Percentiles rank a stretch among this genome's conserved stretches.
These are phyloP conservation scores for Dipodomys spectabilis DNA, from an alignment of 2,113 vertebrate species.

Conservation along the genomic window DNA sequence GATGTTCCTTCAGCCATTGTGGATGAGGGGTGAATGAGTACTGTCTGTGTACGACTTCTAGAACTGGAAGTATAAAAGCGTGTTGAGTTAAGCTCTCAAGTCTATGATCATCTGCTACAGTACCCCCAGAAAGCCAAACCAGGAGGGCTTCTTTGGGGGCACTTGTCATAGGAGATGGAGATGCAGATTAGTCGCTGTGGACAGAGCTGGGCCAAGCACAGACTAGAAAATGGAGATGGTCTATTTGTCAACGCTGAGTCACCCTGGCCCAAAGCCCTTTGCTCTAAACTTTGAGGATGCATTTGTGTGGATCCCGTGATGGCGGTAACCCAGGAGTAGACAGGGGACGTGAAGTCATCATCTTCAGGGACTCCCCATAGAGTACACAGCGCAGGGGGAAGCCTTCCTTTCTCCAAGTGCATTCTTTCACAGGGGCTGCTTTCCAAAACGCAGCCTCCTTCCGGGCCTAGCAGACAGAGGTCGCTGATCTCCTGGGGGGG, in stretches of 20 bases:
- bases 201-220: not conserved
- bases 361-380: not conserved
- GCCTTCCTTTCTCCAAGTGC: not conserved
- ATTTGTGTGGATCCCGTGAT: not conserved
- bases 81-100: not conserved
- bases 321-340: rapidly evolving
- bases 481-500: not conserved
- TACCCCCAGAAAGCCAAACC: not conserved
- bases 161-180: not conserved
- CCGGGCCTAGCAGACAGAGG: not conserved
- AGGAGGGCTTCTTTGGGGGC: not conserved
- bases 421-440: not conserved
- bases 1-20: not conserved
- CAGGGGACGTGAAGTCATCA: not conserved
- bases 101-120: no score
- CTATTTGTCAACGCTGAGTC: rapidly evolving
- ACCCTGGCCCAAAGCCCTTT: rapidly evolving
- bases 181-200: no score
- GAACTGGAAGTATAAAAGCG: not conserved
- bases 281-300: not conserved
- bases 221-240: not conserved
- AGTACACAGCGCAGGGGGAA: not conserved
- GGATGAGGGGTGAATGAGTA: no score
- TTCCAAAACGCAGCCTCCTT: not conserved
- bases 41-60: not conserved